These are phyloP conservation scores for Frankliniella intonsa DNA, from an alignment of 2,888 invertebrate genomes.

Conservation along the genomic window DNA sequence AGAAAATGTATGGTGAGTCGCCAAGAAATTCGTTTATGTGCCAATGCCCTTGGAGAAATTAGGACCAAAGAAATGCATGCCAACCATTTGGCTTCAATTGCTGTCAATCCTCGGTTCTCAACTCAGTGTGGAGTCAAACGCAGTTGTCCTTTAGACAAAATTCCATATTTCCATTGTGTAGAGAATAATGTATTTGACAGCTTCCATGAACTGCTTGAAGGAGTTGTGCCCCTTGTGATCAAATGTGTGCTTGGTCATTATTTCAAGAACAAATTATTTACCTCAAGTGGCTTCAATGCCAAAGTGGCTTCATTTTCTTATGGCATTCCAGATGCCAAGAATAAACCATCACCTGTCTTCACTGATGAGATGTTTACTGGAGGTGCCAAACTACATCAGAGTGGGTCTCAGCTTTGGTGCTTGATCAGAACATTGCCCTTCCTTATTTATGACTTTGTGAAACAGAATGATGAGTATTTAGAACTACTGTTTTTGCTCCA, in stretches of 20 bases:
- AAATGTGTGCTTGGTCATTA: background rate
- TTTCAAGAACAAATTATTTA: background rate
- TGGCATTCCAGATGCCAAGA: background rate
- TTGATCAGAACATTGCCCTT: background rate
- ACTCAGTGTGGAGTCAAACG: background rate
- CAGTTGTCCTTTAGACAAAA: background rate
- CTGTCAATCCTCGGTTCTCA: background rate
- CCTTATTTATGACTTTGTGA: background rate
- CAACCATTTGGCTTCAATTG: background rate
- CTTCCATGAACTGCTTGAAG: background rate
- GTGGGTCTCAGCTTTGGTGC: background rate
- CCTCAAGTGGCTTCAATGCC: background rate
- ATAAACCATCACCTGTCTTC: background rate
- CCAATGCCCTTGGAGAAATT: background rate
- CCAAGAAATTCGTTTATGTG: background rate
- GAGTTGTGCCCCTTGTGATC: background rate
- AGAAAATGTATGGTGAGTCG: too few relatives aligned
- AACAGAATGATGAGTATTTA: background rate
- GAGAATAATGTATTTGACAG: background rate
- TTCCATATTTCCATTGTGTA: background rate
- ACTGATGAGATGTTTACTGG: background rate
- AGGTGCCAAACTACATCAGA: background rate
- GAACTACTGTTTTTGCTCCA: background rate
- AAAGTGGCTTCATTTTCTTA: background rate
- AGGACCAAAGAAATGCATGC: background rate